Evolutionary conservation across 2,888 invertebrate species (phyloP).

Genomic region (Cephus nigrinus): DNA sequence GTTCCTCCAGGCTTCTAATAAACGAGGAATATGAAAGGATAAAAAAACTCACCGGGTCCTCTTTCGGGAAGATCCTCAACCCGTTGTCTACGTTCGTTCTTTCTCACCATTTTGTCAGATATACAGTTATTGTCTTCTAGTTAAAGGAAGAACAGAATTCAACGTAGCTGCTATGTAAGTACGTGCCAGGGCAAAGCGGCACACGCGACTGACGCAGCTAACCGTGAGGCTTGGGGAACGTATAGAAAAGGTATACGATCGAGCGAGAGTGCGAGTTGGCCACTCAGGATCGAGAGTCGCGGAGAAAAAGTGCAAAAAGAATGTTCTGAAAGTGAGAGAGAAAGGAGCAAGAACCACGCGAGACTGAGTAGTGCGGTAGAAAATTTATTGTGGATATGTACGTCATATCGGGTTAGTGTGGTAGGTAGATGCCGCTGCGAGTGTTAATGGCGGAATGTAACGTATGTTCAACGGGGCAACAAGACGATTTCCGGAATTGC

Average conservation of each 20-base stretch:
- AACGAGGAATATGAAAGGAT: background rate
- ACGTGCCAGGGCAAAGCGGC: slow-evolving; percentile 24
- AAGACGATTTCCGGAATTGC: background rate
- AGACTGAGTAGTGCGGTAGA: background rate
- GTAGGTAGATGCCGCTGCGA: background rate
- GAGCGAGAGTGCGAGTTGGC: slow-evolving; percentile 4
- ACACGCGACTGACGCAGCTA: slow-evolving; percentile 25
- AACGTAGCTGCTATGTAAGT: slow-evolving; percentile 8
- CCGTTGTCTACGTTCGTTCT: slow-evolving; percentile 54
- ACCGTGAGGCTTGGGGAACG: background rate
- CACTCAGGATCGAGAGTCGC: background rate
- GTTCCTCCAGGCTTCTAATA: background rate
- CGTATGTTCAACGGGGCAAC: background rate
- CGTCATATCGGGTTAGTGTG: background rate
- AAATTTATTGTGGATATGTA: background rate
- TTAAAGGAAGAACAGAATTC: background rate
- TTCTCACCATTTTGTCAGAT: slow-evolving; percentile 63
- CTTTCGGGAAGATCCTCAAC: slow-evolving; percentile 66
- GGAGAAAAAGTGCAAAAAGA: slow-evolving; percentile 3
- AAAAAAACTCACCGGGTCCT: slow-evolving; percentile 68
- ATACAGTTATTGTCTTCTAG: background rate
- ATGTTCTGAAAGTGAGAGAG: background rate
- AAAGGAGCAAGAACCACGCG: background rate
- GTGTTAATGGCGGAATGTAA: background rate
- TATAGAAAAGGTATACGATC: slow-evolving; percentile 13